Evolutionary conservation across 2,888 invertebrate species (phyloP), one percentile per base, ranked within the genome.

Genomic region (Scelioninae gen. 2): DNA sequence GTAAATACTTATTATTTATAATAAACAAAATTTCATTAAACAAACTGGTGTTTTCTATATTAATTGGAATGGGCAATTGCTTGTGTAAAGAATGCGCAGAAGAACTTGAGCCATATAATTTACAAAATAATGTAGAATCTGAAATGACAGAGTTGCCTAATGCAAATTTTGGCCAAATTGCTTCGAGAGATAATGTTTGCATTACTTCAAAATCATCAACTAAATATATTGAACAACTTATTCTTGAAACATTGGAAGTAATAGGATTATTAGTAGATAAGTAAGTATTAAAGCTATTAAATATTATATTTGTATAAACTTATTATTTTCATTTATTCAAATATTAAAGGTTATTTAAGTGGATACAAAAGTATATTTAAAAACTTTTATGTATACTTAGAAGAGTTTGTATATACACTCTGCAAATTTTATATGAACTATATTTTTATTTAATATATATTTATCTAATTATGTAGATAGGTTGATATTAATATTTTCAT

Each of bases 261-360:
- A 94, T 96, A 74, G 91, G 94, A 65, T 92, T 93, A 2, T 90
- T 95, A 70, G 94, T 95, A 65, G 95, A 96, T 86, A 95, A 94
- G 93, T 94, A 88, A 88, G 92, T 41, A 41, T 33, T 31, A 55
- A 46, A n/a, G n/a, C n/a, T n/a, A n/a, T n/a, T n/a, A n/a, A n/a
- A n/a, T n/a, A n/a, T n/a, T 39, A 75, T 67, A 50, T 63, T 50
- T 31, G 2, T 31, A 31, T 31, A 31, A 25, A 25, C 4, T 25
- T 25, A 25, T 3, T 25, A 6, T 25, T 25, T 25, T 25, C 6
- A 6, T 25, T 31, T 31, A 31, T 31, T 31, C 31, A 22, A 22
- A 22, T n/a, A n/a, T n/a, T n/a, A n/a, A n/a, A n/a, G n/a, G n/a
- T n/a, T n/a, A n/a, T n/a, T n/a, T n/a, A n/a, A n/a, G n/a, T n/a